Evolutionary conservation across 2,888 invertebrate genomes (phyloP), one percentile per base, ranked within the genome.

Genomic region (Luperina testacea): DNA sequence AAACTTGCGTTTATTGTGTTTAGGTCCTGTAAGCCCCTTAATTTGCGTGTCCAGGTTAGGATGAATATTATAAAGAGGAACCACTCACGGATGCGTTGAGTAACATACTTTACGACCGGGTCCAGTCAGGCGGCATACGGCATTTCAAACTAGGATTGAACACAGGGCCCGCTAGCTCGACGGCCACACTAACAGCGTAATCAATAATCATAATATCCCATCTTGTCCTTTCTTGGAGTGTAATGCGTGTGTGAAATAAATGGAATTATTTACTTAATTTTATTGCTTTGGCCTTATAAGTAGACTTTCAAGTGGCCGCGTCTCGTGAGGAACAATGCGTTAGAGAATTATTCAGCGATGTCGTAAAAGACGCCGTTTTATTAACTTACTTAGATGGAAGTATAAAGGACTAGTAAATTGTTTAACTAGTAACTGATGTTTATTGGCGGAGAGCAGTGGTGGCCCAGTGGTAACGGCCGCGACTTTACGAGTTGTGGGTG

Each of bases 81-180:
- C 90, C 83, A 90, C 82, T 91, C 85, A 90, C 94, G 94, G 94
- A 94, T 93, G 89, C 89, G 88, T 87, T 85, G 82, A 75, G 89
- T 93, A 93, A 91, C 94, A 93, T 89, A 93, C 90, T 92, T 94
- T 87, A 77, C 87, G 83, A 92, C 90, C 89, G 86, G 80, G 90
- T 92, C 94, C 92, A 93, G 95, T 94, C 91, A 42, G 87, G 91
- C 91, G 87, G 91, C 93, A 93, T 94, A 91, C 91, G 87, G 91
- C 93, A 93, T 94, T 94, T 91, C 92, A 90, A 91, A 91, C 92
- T 90, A 88, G 92, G 93, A 92, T 90, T 88, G 86, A 85, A 88
- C 78, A 83, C 77, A 83, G 81, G 84, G 84, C 82, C 90, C 90
- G 91, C 92, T 92, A 81, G 72, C 71, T 63, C 69, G 68, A 67